These are phyloP conservation scores for Rhabdornis inornatus DNA, from an alignment of 2,113 vertebrate species.

Conservation along the genomic window DNA sequence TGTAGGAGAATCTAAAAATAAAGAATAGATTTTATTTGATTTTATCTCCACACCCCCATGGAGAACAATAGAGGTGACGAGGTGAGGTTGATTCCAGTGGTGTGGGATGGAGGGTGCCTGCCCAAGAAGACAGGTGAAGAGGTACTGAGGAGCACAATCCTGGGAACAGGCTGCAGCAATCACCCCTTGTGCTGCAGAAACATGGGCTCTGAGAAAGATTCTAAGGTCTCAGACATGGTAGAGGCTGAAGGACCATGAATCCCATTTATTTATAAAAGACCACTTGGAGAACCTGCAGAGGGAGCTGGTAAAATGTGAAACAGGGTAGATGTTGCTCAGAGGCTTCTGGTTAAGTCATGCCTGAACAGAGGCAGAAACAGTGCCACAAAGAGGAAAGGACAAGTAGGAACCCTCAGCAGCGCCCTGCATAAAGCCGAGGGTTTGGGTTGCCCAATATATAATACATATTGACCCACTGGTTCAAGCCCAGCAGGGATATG, in stretches of 20 bases:
- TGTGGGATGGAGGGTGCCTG: background rate
- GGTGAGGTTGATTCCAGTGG: too few relatives aligned
- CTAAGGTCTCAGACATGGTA: accelerated
- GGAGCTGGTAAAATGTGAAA: background rate
- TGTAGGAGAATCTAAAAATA: background rate
- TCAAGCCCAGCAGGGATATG: background rate
- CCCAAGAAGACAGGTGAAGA: background rate
- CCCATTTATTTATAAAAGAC: background rate
- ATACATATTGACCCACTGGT: background rate
- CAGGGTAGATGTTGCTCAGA: background rate
- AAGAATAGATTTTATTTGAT: background rate
- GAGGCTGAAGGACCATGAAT: background rate
- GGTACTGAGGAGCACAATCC: background rate
- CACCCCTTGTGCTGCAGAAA: accelerated
- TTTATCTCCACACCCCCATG: background rate
- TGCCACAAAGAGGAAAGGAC: background rate
- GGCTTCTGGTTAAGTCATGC: background rate
- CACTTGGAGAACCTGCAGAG: background rate
- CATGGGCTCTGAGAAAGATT: accelerated
- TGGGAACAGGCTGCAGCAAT: accelerated
- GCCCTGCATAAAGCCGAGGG: accelerated
- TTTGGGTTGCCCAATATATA: background rate
- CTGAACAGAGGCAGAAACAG: background rate
- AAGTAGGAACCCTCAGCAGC: background rate
- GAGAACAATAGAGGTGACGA: background rate